Base-by-base conservation (phyloP, 2,888 invertebrate species). In the Melinaea marsaeus region DNA sequence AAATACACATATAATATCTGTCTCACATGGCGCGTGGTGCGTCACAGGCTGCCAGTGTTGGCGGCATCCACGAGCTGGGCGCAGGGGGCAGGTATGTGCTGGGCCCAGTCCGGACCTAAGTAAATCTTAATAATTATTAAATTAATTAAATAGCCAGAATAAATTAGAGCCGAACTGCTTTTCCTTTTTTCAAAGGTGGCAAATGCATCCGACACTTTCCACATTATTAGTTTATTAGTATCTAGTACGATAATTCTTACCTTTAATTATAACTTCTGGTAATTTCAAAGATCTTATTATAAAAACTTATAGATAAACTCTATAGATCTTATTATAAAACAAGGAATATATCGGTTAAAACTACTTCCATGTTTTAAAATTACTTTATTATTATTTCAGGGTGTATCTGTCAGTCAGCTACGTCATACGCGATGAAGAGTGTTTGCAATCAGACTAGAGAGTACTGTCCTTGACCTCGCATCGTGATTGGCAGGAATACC, bases 381-480 rank as follows among this genome's bases (percentile, higher is more conserved):
- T 34, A 6, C 61, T 9, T 2, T 7, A 32, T 22, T 7, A 22
- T 51, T 6, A 22, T 32, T 51, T n/a, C 81, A 93, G 93, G 93
- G 93, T 22, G 71, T 92, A 51, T 87, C 92, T 93, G 79, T 76
- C 93, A 65, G 80, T 92, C 13, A 93, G 92, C 77, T 94, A 94
- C 81, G 90, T 93, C 60, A 75, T 93, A 32, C 89, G 91, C 60
- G 92, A 93, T 69, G 93, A 93, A 74, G 92, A 81, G 79, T 88
- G 92, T 68, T 77, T 91, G 54, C 85, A 84, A n/a, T 88, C 91
- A 73, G 84, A 80, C 70, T 72, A 85, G 1, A 75, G 83, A 2
- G 75, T 83, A 2, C 77, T 88, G 3, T 79, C 85, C 0, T 81
- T 90, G 54, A 77, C 84, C 7, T 75, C 83, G 2, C 79, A 77